Percentiles rank a stretch among this genome's conserved stretches.
Conservation (phyloP, 2,888 invertebrate genomes). For the Sphecodes monilicornis region DNA sequence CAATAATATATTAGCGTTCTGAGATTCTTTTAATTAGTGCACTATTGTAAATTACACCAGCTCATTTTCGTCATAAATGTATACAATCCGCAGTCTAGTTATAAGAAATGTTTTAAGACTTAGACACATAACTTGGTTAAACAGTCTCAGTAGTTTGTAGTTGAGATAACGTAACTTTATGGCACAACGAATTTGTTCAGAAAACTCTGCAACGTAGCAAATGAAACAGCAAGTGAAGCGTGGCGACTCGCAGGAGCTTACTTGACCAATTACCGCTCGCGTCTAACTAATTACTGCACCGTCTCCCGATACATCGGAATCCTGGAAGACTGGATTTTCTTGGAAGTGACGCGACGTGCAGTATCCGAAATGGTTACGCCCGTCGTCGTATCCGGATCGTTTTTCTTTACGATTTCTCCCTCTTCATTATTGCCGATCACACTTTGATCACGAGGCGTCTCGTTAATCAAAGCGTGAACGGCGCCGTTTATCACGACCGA, state of each 20-base stretch:
- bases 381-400: neutral
- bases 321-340: neutral
- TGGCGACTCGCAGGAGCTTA: neutral
- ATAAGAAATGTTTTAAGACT: too few species aligned
- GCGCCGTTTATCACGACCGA: conserved; percentile 43
- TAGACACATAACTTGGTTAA: too few species aligned
- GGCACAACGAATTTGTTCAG: too few species aligned
- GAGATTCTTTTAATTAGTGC: too few species aligned
- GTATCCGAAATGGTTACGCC: neutral
- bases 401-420: conserved; percentile 36
- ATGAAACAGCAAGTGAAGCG: neutral
- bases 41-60: too few species aligned
- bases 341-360: neutral
- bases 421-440: conserved; percentile 34
- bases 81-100: too few species aligned
- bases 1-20: too few species aligned
- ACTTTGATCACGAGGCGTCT: conserved; percentile 53
- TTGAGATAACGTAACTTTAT: too few species aligned
- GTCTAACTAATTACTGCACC: neutral
- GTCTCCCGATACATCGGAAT: neutral
- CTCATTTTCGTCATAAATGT: too few species aligned
- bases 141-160: too few species aligned
- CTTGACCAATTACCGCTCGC: neutral
- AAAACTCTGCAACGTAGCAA: neutral
- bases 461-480: conserved; percentile 63